phyloP scores from a whole-genome alignment of 1,140 invertebrate species.

The Plutomurus gul region DNA sequence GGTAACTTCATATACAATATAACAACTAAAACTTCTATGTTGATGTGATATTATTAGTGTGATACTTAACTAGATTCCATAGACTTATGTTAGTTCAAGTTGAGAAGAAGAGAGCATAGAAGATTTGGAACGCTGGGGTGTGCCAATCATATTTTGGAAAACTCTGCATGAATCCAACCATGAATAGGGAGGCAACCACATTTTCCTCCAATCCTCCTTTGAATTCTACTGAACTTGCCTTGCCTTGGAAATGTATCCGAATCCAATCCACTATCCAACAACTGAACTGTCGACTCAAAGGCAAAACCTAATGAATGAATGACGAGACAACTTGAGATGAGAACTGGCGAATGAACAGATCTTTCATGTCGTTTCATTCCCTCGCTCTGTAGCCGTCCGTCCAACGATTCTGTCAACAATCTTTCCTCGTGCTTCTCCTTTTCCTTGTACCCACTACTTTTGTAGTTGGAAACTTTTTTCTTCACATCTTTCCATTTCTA shows the following conservation, averaged over 20 bases:
- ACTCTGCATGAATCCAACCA: constrained; percentile 51
- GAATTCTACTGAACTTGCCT: constrained; percentile 9
- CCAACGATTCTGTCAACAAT: not conserved
- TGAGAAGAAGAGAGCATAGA: constrained; percentile 29
- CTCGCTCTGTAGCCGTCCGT: not conserved
- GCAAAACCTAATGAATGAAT: constrained; percentile 23
- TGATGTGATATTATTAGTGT: constrained; percentile 15
- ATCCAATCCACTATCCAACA: constrained; percentile 23
- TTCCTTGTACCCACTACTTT: too few relatives aligned
- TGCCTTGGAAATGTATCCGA: constrained; percentile 24
- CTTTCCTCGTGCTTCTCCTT: not conserved
- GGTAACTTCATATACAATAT: too few relatives aligned
- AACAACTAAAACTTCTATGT: not conserved
- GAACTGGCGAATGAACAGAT: constrained; percentile 16
- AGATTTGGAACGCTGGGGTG: constrained; percentile 46
- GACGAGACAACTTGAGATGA: constrained; percentile 23
- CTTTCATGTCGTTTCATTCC: not conserved
- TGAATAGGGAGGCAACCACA: constrained; percentile 48
- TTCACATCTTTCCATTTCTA: too few relatives aligned
- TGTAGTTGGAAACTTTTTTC: too few relatives aligned
- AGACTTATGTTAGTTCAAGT: constrained; percentile 9
- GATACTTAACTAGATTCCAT: constrained; percentile 9
- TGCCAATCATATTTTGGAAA: constrained; percentile 53
- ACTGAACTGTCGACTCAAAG: constrained; percentile 10
- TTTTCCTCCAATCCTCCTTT: constrained; percentile 34